Base-by-base conservation (phyloP, 2,888 invertebrate species). In the Chalcosyrphus nemorum region DNA sequence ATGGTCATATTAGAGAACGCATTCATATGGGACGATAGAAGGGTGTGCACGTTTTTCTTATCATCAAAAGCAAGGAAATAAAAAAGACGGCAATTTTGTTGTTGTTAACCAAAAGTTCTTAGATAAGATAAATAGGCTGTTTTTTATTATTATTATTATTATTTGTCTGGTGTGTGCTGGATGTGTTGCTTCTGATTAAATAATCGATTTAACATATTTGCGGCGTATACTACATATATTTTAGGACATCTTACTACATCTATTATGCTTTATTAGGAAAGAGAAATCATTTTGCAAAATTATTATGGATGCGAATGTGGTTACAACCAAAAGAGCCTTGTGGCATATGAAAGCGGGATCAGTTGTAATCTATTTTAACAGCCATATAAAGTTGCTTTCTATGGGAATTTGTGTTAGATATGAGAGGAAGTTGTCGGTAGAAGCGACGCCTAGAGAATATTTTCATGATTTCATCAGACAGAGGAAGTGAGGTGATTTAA, bases 1-100 rank as follows among this genome's bases (percentile, higher is more conserved):
- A 29, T 32, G 54, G 15, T 32, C 29, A 29, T 13, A 32, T 54
- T 11, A 5, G n/a, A 32, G 29, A 29, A 32, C 29, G 29, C 54
- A 54, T 54, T 29, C 11, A 45, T 43, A 43, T 2, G 7, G 17
- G 17, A 17, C 45, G 7, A 7, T 45, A 45, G 7, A 15, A 24
- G 24, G n/a, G 15, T 24, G 7, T 13, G 6, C 57, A 59, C 57
- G 24, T 24, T 41, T 38, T 41, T 21, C 41, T 59, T 59, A 38
- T 59, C 57, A 41, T 9, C 38, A 11, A 38, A 59, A 59, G 24
- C 57, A 59, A 38, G 57, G 57, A 41, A 38, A 59, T 59, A 59
- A 59, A 59, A 59, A 13, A 38, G n/a, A 24, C 57, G 57, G 41
- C 21, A 59, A 13, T 21, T 59, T 24, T 59, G 57, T 59, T 38